Evolutionary conservation across 1,140 invertebrate species (phyloP), one percentile per base, ranked within the genome.

Genomic region (Bombus haemorrhoidalis): DNA sequence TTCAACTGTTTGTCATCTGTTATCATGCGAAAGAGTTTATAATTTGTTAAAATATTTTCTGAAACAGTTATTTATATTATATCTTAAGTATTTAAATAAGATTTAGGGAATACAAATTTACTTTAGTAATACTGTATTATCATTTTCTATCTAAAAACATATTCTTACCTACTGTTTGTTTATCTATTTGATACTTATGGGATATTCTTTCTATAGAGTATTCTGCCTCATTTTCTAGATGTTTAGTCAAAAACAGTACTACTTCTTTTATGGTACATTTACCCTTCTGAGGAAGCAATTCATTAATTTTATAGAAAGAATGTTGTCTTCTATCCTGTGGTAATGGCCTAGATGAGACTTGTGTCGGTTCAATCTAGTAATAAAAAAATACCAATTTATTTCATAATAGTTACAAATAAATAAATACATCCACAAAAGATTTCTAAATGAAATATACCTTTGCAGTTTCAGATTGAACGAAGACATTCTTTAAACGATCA

Each of bases 401-500:
- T 81, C n/a, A 34, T 66, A 25, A 32, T 13, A 18, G 10, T 28
- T 6, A 41, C 2, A 78, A 78, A 13, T 10, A 57, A 12, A 32
- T 64, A 32, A 71, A 84, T 32, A 73, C 43, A 68, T 68, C 41
- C 68, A 68, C 71, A 80, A 74, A 79, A 47, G 78, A 76, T 64
- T 18, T 82, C 79, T 41, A 81, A 86, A 64, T 83, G 64, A 77
- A 74, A 85, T 89, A 92, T 93, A 95, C 95, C 64, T 91, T 9
- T 68, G 89, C 81, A 93, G 96, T 95, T 85, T 95, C 78, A 2
- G 97, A 97, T 37, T 95, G 96, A 92, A 97, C 96, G 96, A 96
- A 97, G 94, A 97, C 96, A 91, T 96, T 93, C 94, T 96, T 97
- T 69, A 97, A 94, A 89, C 96, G 94, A 37, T 95, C 93, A 88